Base-by-base conservation (phyloP, 2,888 invertebrate species). In the Oxystoma pomonae region DNA sequence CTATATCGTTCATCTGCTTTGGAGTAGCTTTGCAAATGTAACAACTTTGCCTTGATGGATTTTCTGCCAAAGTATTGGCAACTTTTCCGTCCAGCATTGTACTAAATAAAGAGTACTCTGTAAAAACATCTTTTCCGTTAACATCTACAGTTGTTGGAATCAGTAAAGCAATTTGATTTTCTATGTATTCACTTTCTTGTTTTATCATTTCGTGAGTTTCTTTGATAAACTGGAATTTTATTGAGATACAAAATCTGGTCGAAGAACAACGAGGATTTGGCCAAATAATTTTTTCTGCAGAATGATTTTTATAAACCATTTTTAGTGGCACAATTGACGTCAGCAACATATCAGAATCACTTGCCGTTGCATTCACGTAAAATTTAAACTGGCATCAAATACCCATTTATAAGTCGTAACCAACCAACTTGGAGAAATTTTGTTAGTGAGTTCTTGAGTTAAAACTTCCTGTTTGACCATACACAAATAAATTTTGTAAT, bases 71-170 rank as follows among this genome's bases (percentile, higher is more conserved):
- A 55, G 18, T 18, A 55, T 55, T 55, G 16, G 55, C 55, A 19
- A 55, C 18, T 18, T 55, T 55, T 17, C 55, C 55, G 18, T 55
- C 55, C 20, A 55, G 18, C 55, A 55, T 55, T 18, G 55, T 55
- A 19, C 18, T 55, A 16, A 55, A 19, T 18, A 55, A 18, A 19
- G 16, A 17, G 18, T 55, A 20, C 16, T 18, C 17, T 16, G 16
- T 19, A 16, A 16, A n/a, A 18, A 18, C 9, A 18, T 55, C 35
- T 35, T 12, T 35, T 35, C 35, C 35, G 5, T 7, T 35, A 35
- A 3, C n/a, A n/a, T n/a, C n/a, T n/a, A n/a, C 3, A 35, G 35
- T 7, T 35, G 35, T 35, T 35, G 35, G 12, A 35, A 35, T 35
- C 35, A 35, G 12, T 7, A 7, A 3, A 7, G 3, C 12, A 35